phyloP scores from a whole-genome alignment of 2,888 invertebrate genomes.

The Dorcus parallelipipedus region DNA sequence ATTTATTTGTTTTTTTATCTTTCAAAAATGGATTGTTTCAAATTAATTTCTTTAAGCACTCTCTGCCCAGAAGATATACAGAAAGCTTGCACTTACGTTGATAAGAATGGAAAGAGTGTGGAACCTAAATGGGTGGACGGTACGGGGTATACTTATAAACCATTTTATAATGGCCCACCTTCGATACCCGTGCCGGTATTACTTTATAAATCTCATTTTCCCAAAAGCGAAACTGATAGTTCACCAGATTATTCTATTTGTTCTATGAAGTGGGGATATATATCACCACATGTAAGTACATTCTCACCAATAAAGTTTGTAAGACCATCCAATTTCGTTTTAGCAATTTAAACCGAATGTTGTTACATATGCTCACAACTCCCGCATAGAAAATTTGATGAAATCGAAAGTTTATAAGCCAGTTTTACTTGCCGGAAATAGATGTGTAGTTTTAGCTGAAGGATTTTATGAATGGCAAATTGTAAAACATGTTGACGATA shows the following conservation, averaged over 20 bases:
- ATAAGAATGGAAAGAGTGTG: conserved; percentile 17
- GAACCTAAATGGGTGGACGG: conserved; percentile 22
- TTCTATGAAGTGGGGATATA: conserved; percentile 28
- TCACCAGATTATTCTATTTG: conserved; percentile 18
- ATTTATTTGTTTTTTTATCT: no score
- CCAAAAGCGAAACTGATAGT: conserved; percentile 1
- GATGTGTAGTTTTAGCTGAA: conserved; percentile 76
- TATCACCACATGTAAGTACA: conserved; percentile 22
- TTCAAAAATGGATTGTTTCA: conserved; percentile 1
- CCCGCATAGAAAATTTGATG: conserved; percentile 23
- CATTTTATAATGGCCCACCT: conserved; percentile 29
- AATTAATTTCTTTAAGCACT: conserved; percentile 16
- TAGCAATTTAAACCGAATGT: conserved; percentile 9
- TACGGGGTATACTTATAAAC: conserved; percentile 19
- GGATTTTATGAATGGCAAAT: conserved; percentile 84
- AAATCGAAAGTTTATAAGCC: conserved; percentile 53
- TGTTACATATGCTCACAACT: conserved; percentile 23
- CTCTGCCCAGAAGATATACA: conserved; percentile 23
- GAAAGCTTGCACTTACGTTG: conserved; percentile 16
- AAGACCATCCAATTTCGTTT: conserved; percentile 7
- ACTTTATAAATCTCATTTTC: conserved; percentile 10
- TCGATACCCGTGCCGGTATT: conserved; percentile 25
- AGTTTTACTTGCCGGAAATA: conserved; percentile 64
- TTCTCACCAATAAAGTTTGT: background rate
- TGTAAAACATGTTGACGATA: conserved; percentile 55